Percentiles rank a stretch among this genome's conserved stretches.
Evolutionary conservation across 1,140 invertebrate genomes (phyloP).

Genomic region (Drosophila setifemur): DNA sequence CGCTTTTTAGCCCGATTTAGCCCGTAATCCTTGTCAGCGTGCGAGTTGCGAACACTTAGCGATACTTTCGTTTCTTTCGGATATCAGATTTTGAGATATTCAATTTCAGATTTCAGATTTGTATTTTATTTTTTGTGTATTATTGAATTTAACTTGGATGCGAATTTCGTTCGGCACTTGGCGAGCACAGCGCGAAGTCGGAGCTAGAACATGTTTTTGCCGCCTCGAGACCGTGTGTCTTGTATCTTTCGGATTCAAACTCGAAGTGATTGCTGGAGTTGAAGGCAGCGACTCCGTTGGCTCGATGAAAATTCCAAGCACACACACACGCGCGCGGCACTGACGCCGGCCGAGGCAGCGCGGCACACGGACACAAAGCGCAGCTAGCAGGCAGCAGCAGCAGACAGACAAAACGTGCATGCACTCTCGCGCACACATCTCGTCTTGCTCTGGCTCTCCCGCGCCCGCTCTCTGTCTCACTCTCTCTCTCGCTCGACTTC

Average conservation of each 20-base stretch:
- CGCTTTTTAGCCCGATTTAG: constrained; percentile 53
- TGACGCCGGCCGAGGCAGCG: constrained; percentile 35
- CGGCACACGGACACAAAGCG: background rate
- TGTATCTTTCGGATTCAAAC: no score
- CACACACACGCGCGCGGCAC: constrained; percentile 54
- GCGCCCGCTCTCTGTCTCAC: constrained; percentile 25
- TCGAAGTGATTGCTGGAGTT: constrained; percentile 78
- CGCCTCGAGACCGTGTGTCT: no score
- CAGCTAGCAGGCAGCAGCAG: constrained; percentile 8
- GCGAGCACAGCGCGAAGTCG: constrained; percentile 12
- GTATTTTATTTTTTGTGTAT: constrained; percentile 15
- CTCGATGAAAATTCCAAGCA: constrained; percentile 76
- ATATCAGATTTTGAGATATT: no score
- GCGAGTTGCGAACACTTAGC: constrained; percentile 28
- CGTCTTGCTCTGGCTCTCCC: no score
- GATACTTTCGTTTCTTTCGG: constrained; percentile 9
- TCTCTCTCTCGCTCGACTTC: constrained; percentile 8
- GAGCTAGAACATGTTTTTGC: constrained; percentile 81
- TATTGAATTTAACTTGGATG: constrained; percentile 15
- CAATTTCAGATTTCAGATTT: background rate
- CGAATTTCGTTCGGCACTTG: constrained; percentile 5
- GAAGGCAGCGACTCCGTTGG: constrained; percentile 74
- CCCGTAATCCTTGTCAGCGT: constrained; percentile 71
- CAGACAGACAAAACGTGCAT: constrained; percentile 65
- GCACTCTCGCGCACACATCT: constrained; percentile 49